phyloP scores from a whole-genome alignment of 1,140 invertebrate genomes.

The Calephelis virginiensis region DNA sequence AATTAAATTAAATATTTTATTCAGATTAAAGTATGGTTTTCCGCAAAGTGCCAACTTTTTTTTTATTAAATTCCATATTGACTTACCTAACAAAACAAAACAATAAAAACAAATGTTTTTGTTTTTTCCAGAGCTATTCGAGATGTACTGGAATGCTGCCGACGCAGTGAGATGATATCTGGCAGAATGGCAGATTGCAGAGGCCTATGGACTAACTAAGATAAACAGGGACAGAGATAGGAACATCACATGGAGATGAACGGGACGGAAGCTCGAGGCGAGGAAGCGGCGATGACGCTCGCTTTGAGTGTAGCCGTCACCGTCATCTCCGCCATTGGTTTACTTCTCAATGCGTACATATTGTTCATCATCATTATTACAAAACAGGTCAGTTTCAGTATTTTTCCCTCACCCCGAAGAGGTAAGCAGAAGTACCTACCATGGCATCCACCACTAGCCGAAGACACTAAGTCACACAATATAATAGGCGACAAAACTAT shows the following conservation, averaged over 20 bases:
- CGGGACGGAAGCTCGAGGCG: slow-evolving; percentile 62
- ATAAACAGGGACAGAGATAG: slow-evolving; percentile 42
- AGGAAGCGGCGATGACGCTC: slow-evolving; percentile 75
- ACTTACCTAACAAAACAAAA: no score
- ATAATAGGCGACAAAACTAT: no score
- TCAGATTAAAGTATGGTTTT: no score
- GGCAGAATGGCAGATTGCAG: slow-evolving; percentile 28
- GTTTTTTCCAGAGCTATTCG: slow-evolving; percentile 35
- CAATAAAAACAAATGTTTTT: slow-evolving; percentile 4
- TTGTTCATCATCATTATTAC: slow-evolving; percentile 78
- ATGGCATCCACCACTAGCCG: no score
- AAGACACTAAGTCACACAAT: no score
- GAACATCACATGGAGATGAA: slow-evolving; percentile 52
- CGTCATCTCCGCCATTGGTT: slow-evolving; percentile 79
- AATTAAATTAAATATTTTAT: no score
- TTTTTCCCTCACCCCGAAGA: not conserved
- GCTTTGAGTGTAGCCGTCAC: slow-evolving; percentile 79
- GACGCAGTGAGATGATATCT: slow-evolving; percentile 59
- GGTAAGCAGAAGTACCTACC: no score
- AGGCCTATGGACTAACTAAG: slow-evolving; percentile 37
- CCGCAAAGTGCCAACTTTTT: no score
- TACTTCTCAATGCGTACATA: slow-evolving; percentile 81
- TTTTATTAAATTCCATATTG: no score
- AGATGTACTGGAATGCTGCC: slow-evolving; percentile 66
- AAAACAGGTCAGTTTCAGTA: slow-evolving; percentile 59